Conservation (phyloP, 2,888 invertebrate genomes). For the Scaptomyza polygonia region DNA sequence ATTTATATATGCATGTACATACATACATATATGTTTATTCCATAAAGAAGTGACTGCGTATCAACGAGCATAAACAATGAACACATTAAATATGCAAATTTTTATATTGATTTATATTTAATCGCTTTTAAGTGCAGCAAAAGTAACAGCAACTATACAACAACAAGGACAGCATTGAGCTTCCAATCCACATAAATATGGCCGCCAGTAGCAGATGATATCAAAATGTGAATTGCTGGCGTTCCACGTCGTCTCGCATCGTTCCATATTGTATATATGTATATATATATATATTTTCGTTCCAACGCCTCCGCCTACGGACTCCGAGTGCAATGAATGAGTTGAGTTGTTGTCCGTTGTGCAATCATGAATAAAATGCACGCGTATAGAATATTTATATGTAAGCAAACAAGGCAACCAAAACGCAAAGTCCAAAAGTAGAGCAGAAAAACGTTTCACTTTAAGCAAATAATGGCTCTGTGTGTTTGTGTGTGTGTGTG, state of each 20-base stretch:
- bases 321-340: constrained; percentile 54
- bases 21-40: constrained; percentile 22
- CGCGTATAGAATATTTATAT: constrained; percentile 67
- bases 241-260: constrained; percentile 7
- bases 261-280: background rate
- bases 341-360: constrained; percentile 44
- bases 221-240: constrained; percentile 47
- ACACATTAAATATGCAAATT: constrained; percentile 69
- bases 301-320: constrained; percentile 2
- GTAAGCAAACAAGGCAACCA: constrained; percentile 43
- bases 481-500: constrained; percentile 17
- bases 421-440: constrained; percentile 22
- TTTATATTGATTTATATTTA: constrained; percentile 79
- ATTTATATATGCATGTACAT: constrained; percentile 37
- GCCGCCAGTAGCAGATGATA: constrained; percentile 62
- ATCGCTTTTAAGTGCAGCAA: constrained; percentile 74
- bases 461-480: constrained; percentile 45
- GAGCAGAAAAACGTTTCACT: constrained; percentile 25
- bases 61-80: constrained; percentile 28
- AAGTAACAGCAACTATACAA: constrained; percentile 9
- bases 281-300: background rate
- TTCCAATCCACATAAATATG: constrained; percentile 51
- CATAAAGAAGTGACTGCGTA: constrained; percentile 43
- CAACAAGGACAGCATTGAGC: constrained; percentile 3
- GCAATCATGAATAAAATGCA: constrained; percentile 80